A percentile compares a stretch with the other conserved stretches of the same genome.
Evolutionary conservation across 2,888 invertebrate genomes (phyloP).

Genomic region (Fragum sueziense): DNA sequence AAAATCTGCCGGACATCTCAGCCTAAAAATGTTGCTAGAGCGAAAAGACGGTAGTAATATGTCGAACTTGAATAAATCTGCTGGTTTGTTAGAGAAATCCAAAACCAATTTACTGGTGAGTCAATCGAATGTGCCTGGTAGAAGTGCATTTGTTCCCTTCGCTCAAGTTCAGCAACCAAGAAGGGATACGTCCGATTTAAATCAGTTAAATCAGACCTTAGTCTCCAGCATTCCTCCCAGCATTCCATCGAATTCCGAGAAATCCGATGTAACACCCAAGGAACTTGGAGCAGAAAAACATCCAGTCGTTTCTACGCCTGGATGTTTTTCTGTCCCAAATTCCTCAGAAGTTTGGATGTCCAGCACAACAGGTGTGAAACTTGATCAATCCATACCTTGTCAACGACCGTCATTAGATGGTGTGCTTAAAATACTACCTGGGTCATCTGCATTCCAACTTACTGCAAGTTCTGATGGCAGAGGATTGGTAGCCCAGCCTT

Average conservation of each 20-base stretch:
- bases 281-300: constrained; percentile 10
- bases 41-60: constrained; percentile 33
- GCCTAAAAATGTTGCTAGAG: constrained; percentile 52
- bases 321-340: constrained; percentile 32
- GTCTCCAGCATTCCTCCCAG: constrained; percentile 29
- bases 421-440: constrained; percentile 14
- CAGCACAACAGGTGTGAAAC: background rate
- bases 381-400: background rate
- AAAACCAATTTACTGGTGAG: constrained; percentile 53
- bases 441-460: constrained; percentile 4
- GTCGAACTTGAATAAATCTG: constrained; percentile 49
- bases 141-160: constrained; percentile 78
- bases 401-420: background rate
- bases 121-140: constrained; percentile 60
- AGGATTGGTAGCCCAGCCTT: background rate
- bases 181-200: constrained; percentile 31
- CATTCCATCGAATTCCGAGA: constrained; percentile 34
- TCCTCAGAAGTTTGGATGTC: background rate
- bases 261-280: constrained; percentile 1
- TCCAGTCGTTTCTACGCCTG: constrained; percentile 19
- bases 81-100: constrained; percentile 47
- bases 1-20: constrained; percentile 48
- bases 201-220: constrained; percentile 27
- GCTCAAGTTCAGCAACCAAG: constrained; percentile 61
- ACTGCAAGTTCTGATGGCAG: background rate